These are phyloP conservation scores for Podocnemis expansa DNA, from an alignment of 2,113 vertebrate species.

Conservation along the genomic window DNA sequence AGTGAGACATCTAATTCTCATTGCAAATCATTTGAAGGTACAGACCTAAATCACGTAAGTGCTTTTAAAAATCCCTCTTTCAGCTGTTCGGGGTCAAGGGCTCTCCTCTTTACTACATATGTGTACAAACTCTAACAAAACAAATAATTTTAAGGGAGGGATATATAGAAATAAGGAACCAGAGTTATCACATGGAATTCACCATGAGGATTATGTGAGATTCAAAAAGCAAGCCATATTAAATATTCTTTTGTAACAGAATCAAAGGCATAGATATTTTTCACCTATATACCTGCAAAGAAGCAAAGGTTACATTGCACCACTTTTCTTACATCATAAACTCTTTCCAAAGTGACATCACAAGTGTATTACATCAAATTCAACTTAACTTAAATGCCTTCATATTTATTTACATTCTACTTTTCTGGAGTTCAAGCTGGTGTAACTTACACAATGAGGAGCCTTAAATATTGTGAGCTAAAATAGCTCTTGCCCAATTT, in stretches of 20 bases:
- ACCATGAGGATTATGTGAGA: not conserved
- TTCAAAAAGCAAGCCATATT: conserved; percentile 14
- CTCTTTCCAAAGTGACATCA: not conserved
- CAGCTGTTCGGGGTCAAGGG: too few relatives aligned
- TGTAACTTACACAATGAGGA: not conserved
- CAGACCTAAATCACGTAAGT: too few relatives aligned
- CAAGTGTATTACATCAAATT: not conserved
- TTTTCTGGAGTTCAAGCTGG: conserved; percentile 5
- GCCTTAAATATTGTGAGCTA: not conserved
- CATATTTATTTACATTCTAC: not conserved
- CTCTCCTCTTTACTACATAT: too few relatives aligned
- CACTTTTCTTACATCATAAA: not conserved
- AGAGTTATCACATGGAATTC: not conserved
- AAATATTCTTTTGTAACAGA: not conserved
- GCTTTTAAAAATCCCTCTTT: too few relatives aligned
- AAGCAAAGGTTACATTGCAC: not conserved
- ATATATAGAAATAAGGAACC: too few relatives aligned
- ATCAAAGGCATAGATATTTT: conserved; percentile 17
- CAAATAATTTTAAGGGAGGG: not conserved
- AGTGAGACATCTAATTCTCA: too few relatives aligned
- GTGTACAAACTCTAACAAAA: not conserved
- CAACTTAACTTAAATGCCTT: not conserved
- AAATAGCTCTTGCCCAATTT: conserved; percentile 15
- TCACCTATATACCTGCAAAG: not conserved
- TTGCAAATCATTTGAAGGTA: too few relatives aligned